Conservation (phyloP, 2,113 vertebrate species). For the Eublepharis macularius region DNA sequence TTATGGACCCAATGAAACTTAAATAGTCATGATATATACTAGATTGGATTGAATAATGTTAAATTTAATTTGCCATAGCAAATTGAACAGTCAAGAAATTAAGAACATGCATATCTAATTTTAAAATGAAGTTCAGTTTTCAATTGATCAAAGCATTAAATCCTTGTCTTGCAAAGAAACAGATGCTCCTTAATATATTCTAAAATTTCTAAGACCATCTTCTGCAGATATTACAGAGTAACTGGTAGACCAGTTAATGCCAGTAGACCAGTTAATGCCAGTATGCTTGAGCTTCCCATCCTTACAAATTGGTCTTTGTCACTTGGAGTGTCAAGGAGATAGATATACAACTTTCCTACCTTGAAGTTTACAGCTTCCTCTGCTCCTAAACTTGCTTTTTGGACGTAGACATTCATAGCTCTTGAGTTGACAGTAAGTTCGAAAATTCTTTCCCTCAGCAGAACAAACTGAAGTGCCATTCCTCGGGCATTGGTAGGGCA, state of each 20-base stretch:
- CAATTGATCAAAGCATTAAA: too few relatives aligned
- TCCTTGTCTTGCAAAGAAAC: too few relatives aligned
- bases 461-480: conserved; percentile 67
- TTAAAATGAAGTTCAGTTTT: too few relatives aligned
- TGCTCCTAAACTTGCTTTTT: conserved; percentile 66
- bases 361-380: conserved; percentile 47
- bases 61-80: too few relatives aligned
- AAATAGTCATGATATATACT: too few relatives aligned
- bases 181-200: too few relatives aligned
- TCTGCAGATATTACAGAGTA: background rate
- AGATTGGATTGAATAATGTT: too few relatives aligned
- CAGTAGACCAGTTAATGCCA: background rate
- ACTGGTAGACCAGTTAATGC: background rate
- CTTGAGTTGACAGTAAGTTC: conserved; percentile 82
- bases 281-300: background rate
- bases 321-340: background rate
- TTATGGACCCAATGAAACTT: too few relatives aligned
- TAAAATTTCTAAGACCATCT: too few relatives aligned
- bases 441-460: conserved; percentile 29
- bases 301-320: background rate
- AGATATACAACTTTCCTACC: conserved; percentile 56
- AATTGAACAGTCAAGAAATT: too few relatives aligned
- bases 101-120: too few relatives aligned
- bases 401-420: conserved; percentile 72
- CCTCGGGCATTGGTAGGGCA: conserved; percentile 84